Percentiles rank a stretch among this genome's conserved stretches.
These are phyloP conservation scores for Hydractinia symbiolongicarpus DNA, from an alignment of 30 jellyfish, hydroid and myxozoan genomes.

Conservation along the genomic window DNA sequence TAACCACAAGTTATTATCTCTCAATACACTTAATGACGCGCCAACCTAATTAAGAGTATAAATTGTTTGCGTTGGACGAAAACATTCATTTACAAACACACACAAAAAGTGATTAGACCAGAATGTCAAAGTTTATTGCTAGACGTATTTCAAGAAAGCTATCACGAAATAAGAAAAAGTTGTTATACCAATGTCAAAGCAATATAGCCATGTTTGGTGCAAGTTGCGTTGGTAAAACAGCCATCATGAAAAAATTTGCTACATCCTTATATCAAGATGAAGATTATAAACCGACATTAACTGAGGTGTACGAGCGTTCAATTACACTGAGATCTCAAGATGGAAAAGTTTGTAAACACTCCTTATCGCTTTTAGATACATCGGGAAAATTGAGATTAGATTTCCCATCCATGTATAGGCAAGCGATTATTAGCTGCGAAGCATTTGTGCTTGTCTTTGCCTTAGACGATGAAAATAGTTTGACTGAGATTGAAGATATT, in stretches of 20 bases:
- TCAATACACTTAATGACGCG: too few relatives aligned
- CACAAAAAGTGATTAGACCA: too few relatives aligned
- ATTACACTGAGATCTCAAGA: constrained; percentile 9
- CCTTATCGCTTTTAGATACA: constrained; percentile 23
- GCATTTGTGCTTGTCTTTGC: constrained; percentile 31
- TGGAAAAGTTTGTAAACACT: constrained; percentile 28
- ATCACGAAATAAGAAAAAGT: not conserved
- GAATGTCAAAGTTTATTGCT: not conserved
- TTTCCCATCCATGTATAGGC: constrained; percentile 17
- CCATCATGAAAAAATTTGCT: constrained; percentile 13
- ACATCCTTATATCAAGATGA: constrained; percentile 2
- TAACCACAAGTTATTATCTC: too few relatives aligned
- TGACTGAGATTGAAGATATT: constrained; percentile 17
- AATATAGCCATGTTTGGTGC: constrained; percentile 36
- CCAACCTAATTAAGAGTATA: too few relatives aligned
- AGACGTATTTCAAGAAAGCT: not conserved
- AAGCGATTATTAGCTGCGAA: constrained; percentile 27
- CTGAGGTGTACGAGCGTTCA: constrained; percentile 24
- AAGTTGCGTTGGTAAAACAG: constrained; percentile 25
- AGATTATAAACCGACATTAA: constrained; percentile 15
- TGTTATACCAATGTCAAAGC: not conserved
- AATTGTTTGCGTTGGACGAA: too few relatives aligned
- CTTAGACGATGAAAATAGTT: constrained; percentile 25
- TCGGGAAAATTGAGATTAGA: constrained; percentile 24
- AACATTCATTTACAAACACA: too few relatives aligned